Conservation (phyloP, 2,797 vertebrate species). For the Chrosomus eos region DNA sequence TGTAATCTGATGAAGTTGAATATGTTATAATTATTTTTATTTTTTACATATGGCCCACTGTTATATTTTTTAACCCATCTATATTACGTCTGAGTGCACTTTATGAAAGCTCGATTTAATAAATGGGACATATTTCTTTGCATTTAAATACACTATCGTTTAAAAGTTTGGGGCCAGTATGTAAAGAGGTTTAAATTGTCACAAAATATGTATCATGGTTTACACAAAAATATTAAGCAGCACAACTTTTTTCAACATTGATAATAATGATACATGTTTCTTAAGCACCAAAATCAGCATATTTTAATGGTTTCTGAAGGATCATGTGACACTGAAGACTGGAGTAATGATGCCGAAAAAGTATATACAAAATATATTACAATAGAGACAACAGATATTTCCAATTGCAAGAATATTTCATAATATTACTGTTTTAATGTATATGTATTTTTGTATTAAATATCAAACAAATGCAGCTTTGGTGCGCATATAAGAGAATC, state of each 20-base stretch:
- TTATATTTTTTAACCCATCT: constrained; percentile 24
- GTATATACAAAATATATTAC: too few relatives aligned
- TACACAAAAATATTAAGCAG: neutral
- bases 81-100: neutral
- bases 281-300: neutral
- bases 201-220: neutral
- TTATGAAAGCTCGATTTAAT: neutral
- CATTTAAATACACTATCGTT: neutral
- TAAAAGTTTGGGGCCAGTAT: neutral
- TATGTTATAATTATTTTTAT: neutral
- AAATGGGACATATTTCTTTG: neutral
- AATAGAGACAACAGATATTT: too few relatives aligned
- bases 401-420: neutral
- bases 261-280: neutral
- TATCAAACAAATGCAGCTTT: neutral
- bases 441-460: neutral
- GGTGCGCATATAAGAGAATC: neutral
- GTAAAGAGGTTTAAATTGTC: neutral
- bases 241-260: neutral
- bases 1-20: neutral
- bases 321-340: neutral
- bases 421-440: neutral
- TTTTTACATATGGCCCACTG: constrained; percentile 1
- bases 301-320: neutral
- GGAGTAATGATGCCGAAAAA: neutral